Percentiles rank a stretch among this genome's conserved stretches.
Evolutionary conservation across 2,888 invertebrate species (phyloP).

Genomic region (Pachliopta kotzebuea): DNA sequence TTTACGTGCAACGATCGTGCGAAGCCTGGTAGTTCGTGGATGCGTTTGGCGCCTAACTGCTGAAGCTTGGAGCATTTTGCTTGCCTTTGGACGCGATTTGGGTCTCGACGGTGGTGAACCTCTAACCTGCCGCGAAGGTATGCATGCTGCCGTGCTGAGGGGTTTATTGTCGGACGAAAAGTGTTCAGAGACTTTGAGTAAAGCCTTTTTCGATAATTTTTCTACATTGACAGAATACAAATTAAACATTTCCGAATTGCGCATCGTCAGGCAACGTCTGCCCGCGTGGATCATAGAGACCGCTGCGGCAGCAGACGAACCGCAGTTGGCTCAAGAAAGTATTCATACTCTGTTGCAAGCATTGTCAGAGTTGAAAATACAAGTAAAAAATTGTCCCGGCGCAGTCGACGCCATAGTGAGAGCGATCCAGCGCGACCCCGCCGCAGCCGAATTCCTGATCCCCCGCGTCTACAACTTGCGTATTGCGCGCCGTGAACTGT

Average conservation of each 20-base stretch:
- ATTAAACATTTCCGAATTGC: slow-evolving; percentile 43
- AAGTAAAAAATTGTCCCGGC: slow-evolving; percentile 37
- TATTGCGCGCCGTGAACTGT: slow-evolving; percentile 49
- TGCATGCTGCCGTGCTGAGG: slow-evolving; percentile 56
- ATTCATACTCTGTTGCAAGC: slow-evolving; percentile 43
- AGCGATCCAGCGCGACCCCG: slow-evolving; percentile 38
- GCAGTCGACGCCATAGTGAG: slow-evolving; percentile 38
- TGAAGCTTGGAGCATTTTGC: slow-evolving; percentile 47
- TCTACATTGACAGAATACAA: slow-evolving; percentile 49
- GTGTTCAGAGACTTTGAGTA: slow-evolving; percentile 36
- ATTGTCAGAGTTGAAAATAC: slow-evolving; percentile 42
- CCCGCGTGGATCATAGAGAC: slow-evolving; percentile 38
- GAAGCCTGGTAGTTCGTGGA: slow-evolving; percentile 59
- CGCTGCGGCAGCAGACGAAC: slow-evolving; percentile 32
- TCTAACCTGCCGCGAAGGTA: slow-evolving; percentile 49
- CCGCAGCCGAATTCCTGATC: slow-evolving; percentile 38
- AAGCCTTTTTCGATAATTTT: slow-evolving; percentile 46
- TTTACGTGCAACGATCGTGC: slow-evolving; percentile 52
- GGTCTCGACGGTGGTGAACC: slow-evolving; percentile 55
- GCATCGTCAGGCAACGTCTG: slow-evolving; percentile 36
- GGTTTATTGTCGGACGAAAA: slow-evolving; percentile 40
- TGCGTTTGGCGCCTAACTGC: slow-evolving; percentile 54
- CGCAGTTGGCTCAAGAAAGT: slow-evolving; percentile 28
- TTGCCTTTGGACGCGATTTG: slow-evolving; percentile 50
- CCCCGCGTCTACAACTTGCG: slow-evolving; percentile 41